Conservation (phyloP, 1,140 invertebrate genomes). For the Drosophila subobscura region DNA sequence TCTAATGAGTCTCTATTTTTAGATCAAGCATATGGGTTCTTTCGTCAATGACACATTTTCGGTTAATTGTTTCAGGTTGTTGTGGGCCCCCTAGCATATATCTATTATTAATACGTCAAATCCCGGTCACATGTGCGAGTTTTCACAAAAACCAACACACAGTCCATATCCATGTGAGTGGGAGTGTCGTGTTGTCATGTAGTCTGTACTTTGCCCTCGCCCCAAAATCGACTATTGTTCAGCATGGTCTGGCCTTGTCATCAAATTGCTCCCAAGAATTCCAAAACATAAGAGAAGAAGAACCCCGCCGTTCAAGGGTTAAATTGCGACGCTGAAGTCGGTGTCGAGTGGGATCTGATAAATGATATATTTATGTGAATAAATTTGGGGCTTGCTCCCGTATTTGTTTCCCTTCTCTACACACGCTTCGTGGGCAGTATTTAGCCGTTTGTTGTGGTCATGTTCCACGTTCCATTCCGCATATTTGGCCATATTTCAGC, state of each 20-base stretch:
- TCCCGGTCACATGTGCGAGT: conserved; percentile 65
- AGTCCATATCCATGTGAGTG: conserved; percentile 20
- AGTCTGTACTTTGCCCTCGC: conserved; percentile 36
- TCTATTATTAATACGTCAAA: conserved; percentile 73
- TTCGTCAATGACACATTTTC: conserved; percentile 56
- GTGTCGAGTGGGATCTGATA: conserved; percentile 1
- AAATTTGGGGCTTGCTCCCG: conserved; percentile 12
- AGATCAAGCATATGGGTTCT: conserved; percentile 9
- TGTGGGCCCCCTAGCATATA: conserved; percentile 6
- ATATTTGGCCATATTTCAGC: conserved; percentile 42
- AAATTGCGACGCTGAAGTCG: conserved; percentile 13
- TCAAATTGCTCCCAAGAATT: background rate
- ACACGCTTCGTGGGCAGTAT: conserved; percentile 61
- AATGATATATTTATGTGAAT: conserved; percentile 49
- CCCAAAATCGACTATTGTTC: conserved; percentile 9
- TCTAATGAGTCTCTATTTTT: conserved; percentile 67
- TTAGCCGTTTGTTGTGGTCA: conserved; percentile 55
- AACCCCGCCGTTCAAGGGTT: conserved; percentile 6
- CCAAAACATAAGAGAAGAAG: background rate
- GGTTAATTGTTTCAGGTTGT: conserved; percentile 27
- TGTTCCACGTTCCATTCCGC: conserved; percentile 22
- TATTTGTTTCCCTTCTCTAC: conserved; percentile 40
- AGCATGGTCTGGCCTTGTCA: conserved; percentile 2
- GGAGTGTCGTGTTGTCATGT: conserved; percentile 11
- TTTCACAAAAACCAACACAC: conserved; percentile 40